Base-by-base conservation (phyloP, 2,113 vertebrate species). In the Oryzias woworae region DNA sequence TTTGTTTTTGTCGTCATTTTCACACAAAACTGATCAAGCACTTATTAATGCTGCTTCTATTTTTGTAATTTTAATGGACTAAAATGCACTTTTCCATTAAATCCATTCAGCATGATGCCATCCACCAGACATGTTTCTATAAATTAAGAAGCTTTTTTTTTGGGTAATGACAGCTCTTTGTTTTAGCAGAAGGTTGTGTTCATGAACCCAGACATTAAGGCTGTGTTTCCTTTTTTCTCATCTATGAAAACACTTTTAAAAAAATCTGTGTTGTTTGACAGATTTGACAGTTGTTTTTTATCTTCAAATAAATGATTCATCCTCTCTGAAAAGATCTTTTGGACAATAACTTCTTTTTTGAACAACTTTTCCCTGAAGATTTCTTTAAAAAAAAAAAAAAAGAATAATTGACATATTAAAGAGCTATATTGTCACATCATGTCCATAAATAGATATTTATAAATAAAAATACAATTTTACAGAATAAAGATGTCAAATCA, bases 241-340 rank as follows among this genome's bases (percentile, higher is more conserved):
- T 50, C 46, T 45, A 53, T 71, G 72, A 82, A 71, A 87, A 78
- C 78, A 66, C 1, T 59, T 41, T 78, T 66, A 81, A 46, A 75
- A 76, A 70, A 71, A 79, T 72, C 70, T 78, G 68, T 72, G 62
- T 66, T 80, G 69, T 73, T 71, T 83, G 73, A 83, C 82, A 66
- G 53, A 62, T 62, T 67, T 83, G 69, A 78, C 36, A 53, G 42
- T 66, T 50, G 42, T 66, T 50, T 80, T 83, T 82, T 73, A 86
- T 85, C 87, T 83, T 78, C 60, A 83, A 88, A 85, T 87, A 89
- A 90, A 87, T 48, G 62, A 84, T 75, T 80, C 67, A 78, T 66
- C 63, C 62, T 87, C 65, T 51, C 61, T 75, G 12, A 59, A 84
- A 58, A 79, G 58, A 31, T 85, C 72, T 66, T 71, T 70, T 75